Evolutionary conservation across 2,888 invertebrate species (phyloP).

Genomic region (Platypus cylindrus): DNA sequence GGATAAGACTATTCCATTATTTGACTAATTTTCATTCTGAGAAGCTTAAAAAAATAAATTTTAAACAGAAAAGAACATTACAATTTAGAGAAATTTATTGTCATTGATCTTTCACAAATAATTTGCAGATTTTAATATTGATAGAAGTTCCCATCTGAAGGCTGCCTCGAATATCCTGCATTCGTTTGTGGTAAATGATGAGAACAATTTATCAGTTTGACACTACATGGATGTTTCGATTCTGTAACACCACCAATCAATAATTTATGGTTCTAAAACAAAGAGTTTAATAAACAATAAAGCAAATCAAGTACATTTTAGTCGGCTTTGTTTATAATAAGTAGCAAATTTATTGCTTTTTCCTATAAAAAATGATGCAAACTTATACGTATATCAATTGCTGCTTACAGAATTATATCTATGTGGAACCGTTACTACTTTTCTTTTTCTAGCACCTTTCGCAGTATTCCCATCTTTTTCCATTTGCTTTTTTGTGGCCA

Average conservation of each 20-base stretch:
- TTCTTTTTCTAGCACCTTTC: conserved; percentile 4
- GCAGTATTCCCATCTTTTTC: conserved; percentile 1
- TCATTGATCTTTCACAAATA: no score
- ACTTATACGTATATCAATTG: background rate
- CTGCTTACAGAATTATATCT: conserved; percentile 26
- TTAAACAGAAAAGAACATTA: no score
- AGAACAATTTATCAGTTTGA: conserved; percentile 70
- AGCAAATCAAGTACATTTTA: background rate
- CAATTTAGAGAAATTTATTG: no score
- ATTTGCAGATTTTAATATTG: no score
- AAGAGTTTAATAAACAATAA: conserved; percentile 5
- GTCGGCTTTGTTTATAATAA: background rate
- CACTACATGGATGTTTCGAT: conserved; percentile 54
- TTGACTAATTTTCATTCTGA: no score
- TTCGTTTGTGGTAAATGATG: conserved; percentile 70
- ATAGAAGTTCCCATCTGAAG: conserved; percentile 59
- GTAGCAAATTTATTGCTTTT: background rate
- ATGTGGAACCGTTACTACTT: conserved; percentile 16
- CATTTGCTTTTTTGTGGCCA: conserved; percentile 7
- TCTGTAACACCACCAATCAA: conserved; percentile 50
- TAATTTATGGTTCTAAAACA: conserved; percentile 42
- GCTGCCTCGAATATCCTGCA: conserved; percentile 68
- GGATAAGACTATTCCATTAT: no score
- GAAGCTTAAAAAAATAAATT: no score
- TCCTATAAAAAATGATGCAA: background rate